phyloP scores from a whole-genome alignment of 2,888 invertebrate species.

The Sminthurinus aureus region DNA sequence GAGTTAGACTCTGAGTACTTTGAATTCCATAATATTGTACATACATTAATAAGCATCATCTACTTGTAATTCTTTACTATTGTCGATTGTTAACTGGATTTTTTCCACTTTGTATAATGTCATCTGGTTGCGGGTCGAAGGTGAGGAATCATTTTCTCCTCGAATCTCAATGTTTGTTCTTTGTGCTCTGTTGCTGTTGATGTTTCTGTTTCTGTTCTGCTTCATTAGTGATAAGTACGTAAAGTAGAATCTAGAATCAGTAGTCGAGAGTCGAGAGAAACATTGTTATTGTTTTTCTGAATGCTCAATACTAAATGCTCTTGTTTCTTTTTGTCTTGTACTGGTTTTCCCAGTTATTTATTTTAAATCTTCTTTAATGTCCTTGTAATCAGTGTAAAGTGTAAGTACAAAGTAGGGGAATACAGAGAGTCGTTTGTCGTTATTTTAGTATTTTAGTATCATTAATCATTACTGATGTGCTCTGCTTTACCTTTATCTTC shows the following conservation, averaged over 20 bases:
- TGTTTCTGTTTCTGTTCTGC: neutral
- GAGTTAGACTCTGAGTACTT: too few relatives aligned
- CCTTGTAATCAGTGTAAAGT: neutral
- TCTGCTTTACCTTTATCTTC: neutral
- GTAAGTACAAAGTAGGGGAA: neutral
- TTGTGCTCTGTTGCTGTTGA: neutral
- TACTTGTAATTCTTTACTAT: too few relatives aligned
- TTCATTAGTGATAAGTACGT: neutral
- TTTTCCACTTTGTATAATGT: constrained; percentile 28
- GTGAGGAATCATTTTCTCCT: constrained; percentile 41
- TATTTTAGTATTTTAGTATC: neutral
- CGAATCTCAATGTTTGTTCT: neutral
- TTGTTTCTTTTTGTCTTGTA: neutral
- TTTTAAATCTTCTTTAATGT: neutral
- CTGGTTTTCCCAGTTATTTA: neutral
- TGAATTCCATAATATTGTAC: too few relatives aligned
- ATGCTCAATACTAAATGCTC: neutral
- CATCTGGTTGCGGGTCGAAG: constrained; percentile 54
- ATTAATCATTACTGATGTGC: neutral
- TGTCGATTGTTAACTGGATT: too few relatives aligned
- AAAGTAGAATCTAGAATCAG: neutral
- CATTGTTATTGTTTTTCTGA: neutral
- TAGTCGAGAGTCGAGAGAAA: too few relatives aligned
- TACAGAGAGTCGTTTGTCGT: neutral
- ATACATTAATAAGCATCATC: too few relatives aligned